Evolutionary conservation across 2,888 invertebrate species (phyloP).

Genomic region (Drosophila koepferae): DNA sequence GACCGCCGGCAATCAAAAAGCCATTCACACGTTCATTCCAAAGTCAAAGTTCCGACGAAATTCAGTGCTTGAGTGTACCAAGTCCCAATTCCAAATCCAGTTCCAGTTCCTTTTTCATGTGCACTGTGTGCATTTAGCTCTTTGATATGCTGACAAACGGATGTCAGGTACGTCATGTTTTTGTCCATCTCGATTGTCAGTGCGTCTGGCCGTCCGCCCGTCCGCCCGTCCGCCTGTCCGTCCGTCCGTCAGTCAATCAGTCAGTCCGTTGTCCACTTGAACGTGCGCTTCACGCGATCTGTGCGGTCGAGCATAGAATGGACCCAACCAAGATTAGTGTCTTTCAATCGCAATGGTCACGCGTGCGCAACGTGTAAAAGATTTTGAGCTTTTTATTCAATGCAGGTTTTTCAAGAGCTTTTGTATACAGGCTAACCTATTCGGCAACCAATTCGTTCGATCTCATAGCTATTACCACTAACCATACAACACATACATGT

Average conservation of each 20-base stretch:
- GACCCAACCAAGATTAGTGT: conserved; percentile 6
- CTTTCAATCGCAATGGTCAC: conserved; percentile 32
- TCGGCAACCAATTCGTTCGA: too few species aligned
- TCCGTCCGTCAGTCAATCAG: background rate
- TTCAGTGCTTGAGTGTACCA: conserved; percentile 4
- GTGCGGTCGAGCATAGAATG: conserved; percentile 52
- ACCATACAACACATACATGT: too few species aligned
- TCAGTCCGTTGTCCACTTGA: conserved; percentile 20
- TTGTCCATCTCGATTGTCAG: conserved; percentile 5
- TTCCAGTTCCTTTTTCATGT: conserved; percentile 24
- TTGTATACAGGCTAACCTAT: background rate
- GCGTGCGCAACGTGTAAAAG: conserved; percentile 28
- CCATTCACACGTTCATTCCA: conserved; percentile 69
- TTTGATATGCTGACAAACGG: conserved; percentile 58
- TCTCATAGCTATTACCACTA: too few species aligned
- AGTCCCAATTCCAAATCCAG: conserved; percentile 1
- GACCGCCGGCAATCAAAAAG: conserved; percentile 71
- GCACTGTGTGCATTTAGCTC: conserved; percentile 20
- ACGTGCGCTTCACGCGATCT: conserved; percentile 65
- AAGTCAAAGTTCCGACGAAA: conserved; percentile 42
- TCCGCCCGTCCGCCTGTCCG: background rate
- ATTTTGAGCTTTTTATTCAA: conserved; percentile 10
- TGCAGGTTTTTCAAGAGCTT: background rate
- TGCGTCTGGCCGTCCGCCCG: background rate
- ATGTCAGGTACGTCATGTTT: conserved; percentile 64